Evolutionary conservation across 2,888 invertebrate species (phyloP), one percentile per base, ranked within the genome.

Genomic region (Drosophila ochracea): DNA sequence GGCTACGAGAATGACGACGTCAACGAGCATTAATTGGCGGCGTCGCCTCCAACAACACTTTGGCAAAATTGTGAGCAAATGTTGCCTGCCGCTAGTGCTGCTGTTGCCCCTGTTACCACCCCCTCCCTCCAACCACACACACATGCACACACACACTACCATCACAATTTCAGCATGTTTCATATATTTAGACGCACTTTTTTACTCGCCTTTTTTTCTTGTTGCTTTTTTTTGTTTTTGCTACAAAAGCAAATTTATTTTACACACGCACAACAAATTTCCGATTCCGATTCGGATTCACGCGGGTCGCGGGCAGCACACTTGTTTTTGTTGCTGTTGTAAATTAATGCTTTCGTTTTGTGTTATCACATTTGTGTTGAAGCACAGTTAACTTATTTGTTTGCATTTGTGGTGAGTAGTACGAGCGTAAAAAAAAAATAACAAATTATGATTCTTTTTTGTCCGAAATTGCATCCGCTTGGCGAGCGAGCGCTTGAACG

Each of bases 151-250:
- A 53, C 66, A 57, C 64, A 71, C 75, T 65, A 66, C 63, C 58
- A 63, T 35, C 76, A 76, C 76, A 72, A 66, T 69, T 37, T 65
- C 63, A 68, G 28, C 73, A 16, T 43, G 78, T 35, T 68, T 76
- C 76, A 79, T 78, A 79, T 78, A 78, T 75, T 78, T 78, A 79
- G 79, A 78, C 78, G 78, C 78, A 79, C 78, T 79, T 79, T 79
- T 76, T 78, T 75, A 68, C 67, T 75, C 58, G 62, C 65, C 63
- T 73, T 61, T 50, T 57, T 58, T 41, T 21, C 35, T 37, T 64
- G n/a, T 41, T 53, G 30, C 16, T 58, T 69, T 54, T 69, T 68
- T 63, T 68, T 62, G 58, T 43, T 43, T 74, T 69, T 74, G 71
- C 70, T 75, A 64, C 43, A 65, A 65, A 49, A 55, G 74, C 78